These are phyloP conservation scores for Pseudomyrmex gracilis DNA, from an alignment of 1,140 invertebrate species.

Conservation along the genomic window DNA sequence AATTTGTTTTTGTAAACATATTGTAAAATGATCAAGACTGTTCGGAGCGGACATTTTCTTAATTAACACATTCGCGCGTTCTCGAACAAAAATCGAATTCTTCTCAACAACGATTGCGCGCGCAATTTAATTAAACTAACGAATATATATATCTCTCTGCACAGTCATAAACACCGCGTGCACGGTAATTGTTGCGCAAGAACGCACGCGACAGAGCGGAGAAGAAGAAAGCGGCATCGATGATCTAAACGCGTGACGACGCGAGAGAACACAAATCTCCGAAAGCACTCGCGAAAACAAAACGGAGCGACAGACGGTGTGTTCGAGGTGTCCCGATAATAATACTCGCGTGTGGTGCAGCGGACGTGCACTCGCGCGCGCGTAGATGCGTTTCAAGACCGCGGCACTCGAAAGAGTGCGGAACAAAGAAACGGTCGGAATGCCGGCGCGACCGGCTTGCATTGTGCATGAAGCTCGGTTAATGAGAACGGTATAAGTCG, in stretches of 20 bases:
- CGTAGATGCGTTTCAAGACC: conserved; percentile 9
- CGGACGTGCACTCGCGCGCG: conserved; percentile 3
- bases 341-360: background rate
- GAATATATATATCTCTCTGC: conserved; percentile 14
- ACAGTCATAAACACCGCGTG: conserved; percentile 26
- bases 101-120: conserved; percentile 4
- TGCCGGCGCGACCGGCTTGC: conserved; percentile 40
- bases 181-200: conserved; percentile 23
- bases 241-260: conserved; percentile 1
- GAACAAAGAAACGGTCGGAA: conserved; percentile 46
- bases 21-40: too few relatives aligned
- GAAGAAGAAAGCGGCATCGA: conserved; percentile 16
- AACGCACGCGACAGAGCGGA: background rate
- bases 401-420: background rate
- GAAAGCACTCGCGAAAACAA: background rate
- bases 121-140: conserved; percentile 46
- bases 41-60: background rate
- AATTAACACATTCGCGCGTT: conserved; percentile 8
- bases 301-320: background rate
- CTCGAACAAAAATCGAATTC: conserved; percentile 6
- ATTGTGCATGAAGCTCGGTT: conserved; percentile 76
- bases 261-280: background rate
- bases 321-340: conserved; percentile 4
- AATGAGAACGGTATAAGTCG: conserved; percentile 76
- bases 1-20: too few relatives aligned